Base-by-base conservation (phyloP, 1,140 invertebrate species). In the Zaprionus africanus region DNA sequence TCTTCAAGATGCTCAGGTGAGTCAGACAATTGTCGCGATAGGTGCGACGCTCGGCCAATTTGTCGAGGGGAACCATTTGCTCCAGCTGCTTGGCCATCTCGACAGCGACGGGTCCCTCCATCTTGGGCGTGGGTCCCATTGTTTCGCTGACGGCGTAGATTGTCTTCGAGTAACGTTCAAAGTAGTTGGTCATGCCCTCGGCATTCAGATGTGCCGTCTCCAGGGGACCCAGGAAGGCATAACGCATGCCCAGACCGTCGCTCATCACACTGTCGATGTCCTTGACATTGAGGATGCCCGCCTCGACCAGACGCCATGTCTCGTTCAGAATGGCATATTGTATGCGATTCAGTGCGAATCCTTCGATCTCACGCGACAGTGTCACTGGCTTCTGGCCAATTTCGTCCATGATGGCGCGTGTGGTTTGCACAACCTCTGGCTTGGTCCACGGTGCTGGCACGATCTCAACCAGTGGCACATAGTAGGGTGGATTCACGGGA, bases 291-390 rank as follows among this genome's bases (percentile, higher is more conserved):
- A 99, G 93, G 11, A 99, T 94, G 34, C 96, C 96, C 68, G 96
- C 96, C n/a, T 95, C 94, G 1, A 99, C 97, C 62, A 99, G 93
- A 81, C 96, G 95, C 96, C 97, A 99, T 0, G 96, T 96, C 94
- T 99, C 98, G 91, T 98, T 98, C 24, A 99, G 93, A 78, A 99
- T 97, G 9, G 98, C 97, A 93, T 99, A 99, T 95, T 99, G 99
- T 76, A 99, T 96, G 91, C 98, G 95, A 91, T 99, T 99, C 0
- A 99, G 93, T 3, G 96, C 97, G 93, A 99, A 99, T 69, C 98
- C 99, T 78, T 96, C 95, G 53, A 98, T 95, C 94, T 99, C 98
- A 69, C 95, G 96, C 0, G 95, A 95, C 1, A 99, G 91, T 0
- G 96, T 95, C 6, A 99, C 96, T 2, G 99, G 98, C 28, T 95